Evolutionary conservation across 2,113 vertebrate genomes (phyloP), one percentile per base, ranked within the genome.

Genomic region (Mionectes macconnelli): DNA sequence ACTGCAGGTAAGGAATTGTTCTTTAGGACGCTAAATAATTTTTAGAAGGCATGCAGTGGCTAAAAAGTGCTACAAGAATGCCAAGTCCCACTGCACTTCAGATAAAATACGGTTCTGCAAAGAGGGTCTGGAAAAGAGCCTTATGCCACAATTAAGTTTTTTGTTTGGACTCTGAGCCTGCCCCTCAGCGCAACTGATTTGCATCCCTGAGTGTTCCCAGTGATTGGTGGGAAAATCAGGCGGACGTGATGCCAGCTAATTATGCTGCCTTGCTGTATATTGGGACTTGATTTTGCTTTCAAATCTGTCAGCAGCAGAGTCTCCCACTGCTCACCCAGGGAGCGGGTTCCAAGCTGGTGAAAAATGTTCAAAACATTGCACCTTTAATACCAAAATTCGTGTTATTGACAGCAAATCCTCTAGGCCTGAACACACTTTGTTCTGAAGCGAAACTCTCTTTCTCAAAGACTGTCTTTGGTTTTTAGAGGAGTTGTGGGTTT

Each of bases 171-270:
- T 75, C 40, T 56, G 79, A 74, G 86, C 69, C 74, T 92, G 92
- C 88, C 88, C 76, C 80, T 94, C 82, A 80, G 83, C 16, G 0
- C 20, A 50, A 24, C 67, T 91, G 87, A 97, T 95, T 94, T 96
- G 89, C 94, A 93, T 87, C 89, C 57, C 60, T 1, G 2, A 93
- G 88, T 93, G 77, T 85, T 59, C 72, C 89, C 56, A 55, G 56
- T 86, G 92, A 95, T 88, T 67, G 93, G 93, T 93, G 72, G 83
- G 87, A 87, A 92, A 91, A 90, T 91, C 91, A 86, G 91, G 82
- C 4, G 2, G 92, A 84, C 76, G 83, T 87, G 79, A 94, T 95
- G 95, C 84, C 82, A 68, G 60, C 94, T 95, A 85, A 87, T 95
- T 97, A 85, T 16, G 3, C 84, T 94, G 76, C 66, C 89, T 83